These are phyloP conservation scores for Doris montereyensis DNA, from an alignment of 2,888 invertebrate species.

Conservation along the genomic window DNA sequence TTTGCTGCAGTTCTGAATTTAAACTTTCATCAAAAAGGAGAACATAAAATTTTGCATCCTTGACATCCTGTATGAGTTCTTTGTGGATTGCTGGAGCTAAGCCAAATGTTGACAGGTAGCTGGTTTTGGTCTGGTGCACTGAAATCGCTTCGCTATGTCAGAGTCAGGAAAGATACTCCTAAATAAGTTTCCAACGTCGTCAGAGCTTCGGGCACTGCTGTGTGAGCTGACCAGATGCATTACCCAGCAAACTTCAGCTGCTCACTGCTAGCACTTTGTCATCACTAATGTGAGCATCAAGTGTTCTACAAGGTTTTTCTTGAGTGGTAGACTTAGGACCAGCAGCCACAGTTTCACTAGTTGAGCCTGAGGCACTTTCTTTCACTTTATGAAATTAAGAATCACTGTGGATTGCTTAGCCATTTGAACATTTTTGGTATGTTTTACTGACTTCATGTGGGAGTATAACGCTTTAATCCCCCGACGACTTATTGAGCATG, in stretches of 20 bases:
- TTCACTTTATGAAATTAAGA: too few relatives aligned
- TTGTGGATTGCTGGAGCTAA: not conserved
- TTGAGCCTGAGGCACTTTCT: too few relatives aligned
- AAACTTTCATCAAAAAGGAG: conserved; percentile 46
- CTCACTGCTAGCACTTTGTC: not conserved
- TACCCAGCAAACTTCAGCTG: not conserved
- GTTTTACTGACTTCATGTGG: not conserved
- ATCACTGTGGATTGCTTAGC: not conserved
- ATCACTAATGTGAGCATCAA: not conserved
- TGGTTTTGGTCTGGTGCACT: not conserved
- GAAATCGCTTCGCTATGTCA: not conserved
- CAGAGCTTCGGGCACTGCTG: not conserved
- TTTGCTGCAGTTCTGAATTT: conserved; percentile 47
- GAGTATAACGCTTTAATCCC: not conserved
- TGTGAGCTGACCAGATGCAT: not conserved
- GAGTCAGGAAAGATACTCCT: not conserved
- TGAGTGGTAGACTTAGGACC: too few relatives aligned
- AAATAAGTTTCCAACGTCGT: not conserved
- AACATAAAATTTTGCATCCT: conserved; percentile 41
- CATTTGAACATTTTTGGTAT: not conserved
- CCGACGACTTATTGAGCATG: not conserved
- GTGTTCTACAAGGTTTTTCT: not conserved
- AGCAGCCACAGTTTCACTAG: too few relatives aligned
- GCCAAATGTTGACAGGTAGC: conserved; percentile 2
- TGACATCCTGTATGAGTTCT: not conserved